Percentiles rank a stretch among this genome's conserved stretches.
Evolutionary conservation across 2,888 invertebrate genomes (phyloP).

Genomic region (Luperina nickerlii): DNA sequence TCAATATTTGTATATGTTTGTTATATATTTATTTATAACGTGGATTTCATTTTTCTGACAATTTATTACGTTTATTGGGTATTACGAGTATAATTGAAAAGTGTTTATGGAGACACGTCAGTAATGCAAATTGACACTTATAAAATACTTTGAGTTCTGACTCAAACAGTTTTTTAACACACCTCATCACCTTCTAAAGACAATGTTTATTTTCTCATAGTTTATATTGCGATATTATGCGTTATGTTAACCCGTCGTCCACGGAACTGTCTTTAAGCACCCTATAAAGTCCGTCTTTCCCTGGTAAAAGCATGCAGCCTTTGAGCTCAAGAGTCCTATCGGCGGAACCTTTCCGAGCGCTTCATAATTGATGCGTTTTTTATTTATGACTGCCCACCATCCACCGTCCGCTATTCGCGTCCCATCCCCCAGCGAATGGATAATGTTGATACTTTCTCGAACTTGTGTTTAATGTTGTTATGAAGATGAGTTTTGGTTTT

Average conservation of each 20-base stretch:
- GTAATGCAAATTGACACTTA: neutral
- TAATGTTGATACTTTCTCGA: slow-evolving; percentile 35
- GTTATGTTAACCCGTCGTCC: neutral
- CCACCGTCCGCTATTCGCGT: neutral
- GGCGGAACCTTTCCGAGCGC: slow-evolving; percentile 12
- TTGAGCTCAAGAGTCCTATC: slow-evolving; percentile 20
- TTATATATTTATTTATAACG: too few species aligned
- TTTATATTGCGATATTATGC: neutral
- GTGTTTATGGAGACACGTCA: neutral
- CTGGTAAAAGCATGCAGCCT: slow-evolving; percentile 9
- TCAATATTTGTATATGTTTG: neutral
- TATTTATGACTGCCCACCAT: slow-evolving; percentile 49
- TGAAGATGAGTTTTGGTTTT: slow-evolving; percentile 7
- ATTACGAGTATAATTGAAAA: neutral
- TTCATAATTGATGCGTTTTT: slow-evolving; percentile 61
- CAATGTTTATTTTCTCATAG: neutral
- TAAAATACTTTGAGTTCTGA: neutral
- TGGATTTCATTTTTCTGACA: neutral
- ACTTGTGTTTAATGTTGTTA: slow-evolving; percentile 30
- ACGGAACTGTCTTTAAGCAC: neutral
- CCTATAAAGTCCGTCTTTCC: slow-evolving; percentile 3
- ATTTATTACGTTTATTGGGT: too few species aligned
- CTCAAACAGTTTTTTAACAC: neutral
- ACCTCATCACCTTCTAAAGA: neutral
- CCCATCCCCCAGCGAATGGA: neutral